Evolutionary conservation across 2,888 invertebrate genomes (phyloP), one percentile per base, ranked within the genome.

Genomic region (Pammene fasciana): DNA sequence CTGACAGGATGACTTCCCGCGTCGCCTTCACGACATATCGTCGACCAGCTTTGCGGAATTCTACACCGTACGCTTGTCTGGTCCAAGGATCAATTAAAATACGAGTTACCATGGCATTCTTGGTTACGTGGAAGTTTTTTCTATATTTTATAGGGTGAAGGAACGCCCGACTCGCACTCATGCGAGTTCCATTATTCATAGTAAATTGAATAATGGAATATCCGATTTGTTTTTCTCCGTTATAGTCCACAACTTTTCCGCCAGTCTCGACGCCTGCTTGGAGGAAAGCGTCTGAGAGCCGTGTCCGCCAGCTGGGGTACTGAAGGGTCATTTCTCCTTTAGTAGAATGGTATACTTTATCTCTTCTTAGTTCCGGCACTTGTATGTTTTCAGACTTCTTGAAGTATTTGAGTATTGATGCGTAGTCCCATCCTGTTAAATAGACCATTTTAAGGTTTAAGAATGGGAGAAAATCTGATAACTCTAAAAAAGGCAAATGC

Each of bases 1-100:
- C 96, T 16, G 96, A 95, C 14, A 98, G 80, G 73, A 97, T 95
- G 0, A 97, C 93, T 84, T 97, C 97, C 75, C 93, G 93, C 65
- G 90, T 92, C 0, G 95, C 95, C 54, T 89, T 50, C 73, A 93
- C 74, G 74, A 76, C 62, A 76, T 86, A 57, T 80, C 84, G 90
- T 59, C 86, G 86, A 0, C 93, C 94, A 13, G 88, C 83, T 77
- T 94, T 94, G 13, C 85, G 88, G 67, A 95, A 94, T 74, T 92
- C 81, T 0, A 95, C 94, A 0, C 95, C 95, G 61, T 93, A 90
- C 0, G 95, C 95, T 65, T 83, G 84, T 74, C 93, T 94, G 0
- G 86, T 86, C 50, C 84, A 81, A 14, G 89, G 85, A 70, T 94
- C 89, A 3, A 95, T 92, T 8, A 95, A 80, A 26, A 96, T 90